These are phyloP conservation scores for Pocota personata DNA, from an alignment of 2,888 invertebrate genomes.

Conservation along the genomic window DNA sequence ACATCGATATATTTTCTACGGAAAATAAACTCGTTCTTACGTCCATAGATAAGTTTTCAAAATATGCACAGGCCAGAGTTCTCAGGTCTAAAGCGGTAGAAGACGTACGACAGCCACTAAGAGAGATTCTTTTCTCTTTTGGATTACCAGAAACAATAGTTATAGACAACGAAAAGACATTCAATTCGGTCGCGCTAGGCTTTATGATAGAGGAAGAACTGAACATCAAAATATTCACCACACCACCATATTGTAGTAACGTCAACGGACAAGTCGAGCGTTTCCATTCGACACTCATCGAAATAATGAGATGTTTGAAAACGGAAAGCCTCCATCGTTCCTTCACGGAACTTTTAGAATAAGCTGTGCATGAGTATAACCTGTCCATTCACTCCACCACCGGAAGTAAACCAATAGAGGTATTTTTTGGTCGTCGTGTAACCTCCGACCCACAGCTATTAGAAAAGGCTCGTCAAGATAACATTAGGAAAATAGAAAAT, in stretches of 20 bases:
- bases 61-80: neutral
- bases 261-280: conserved; percentile 52
- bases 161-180: conserved; percentile 46
- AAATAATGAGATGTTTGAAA: conserved; percentile 40
- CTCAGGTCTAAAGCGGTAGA: conserved; percentile 21
- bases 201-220: conserved; percentile 15
- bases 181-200: conserved; percentile 33
- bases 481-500: conserved; percentile 39
- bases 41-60: conserved; percentile 12
- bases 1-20: conserved; percentile 33
- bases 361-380: conserved; percentile 57
- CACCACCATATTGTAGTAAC: conserved; percentile 30
- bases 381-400: conserved; percentile 55
- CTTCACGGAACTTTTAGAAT: conserved; percentile 17
- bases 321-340: neutral
- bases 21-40: conserved; percentile 1
- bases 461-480: conserved; percentile 48
- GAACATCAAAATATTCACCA: conserved; percentile 30
- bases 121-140: conserved; percentile 17
- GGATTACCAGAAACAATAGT: conserved; percentile 34
- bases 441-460: conserved; percentile 48
- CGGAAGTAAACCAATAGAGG: conserved; percentile 18
- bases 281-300: conserved; percentile 40
- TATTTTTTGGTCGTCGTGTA: conserved; percentile 45
- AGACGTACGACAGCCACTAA: conserved; percentile 11